Base-by-base conservation (phyloP, 2,113 vertebrate species). In the Tachysurus fulvidraco region DNA sequence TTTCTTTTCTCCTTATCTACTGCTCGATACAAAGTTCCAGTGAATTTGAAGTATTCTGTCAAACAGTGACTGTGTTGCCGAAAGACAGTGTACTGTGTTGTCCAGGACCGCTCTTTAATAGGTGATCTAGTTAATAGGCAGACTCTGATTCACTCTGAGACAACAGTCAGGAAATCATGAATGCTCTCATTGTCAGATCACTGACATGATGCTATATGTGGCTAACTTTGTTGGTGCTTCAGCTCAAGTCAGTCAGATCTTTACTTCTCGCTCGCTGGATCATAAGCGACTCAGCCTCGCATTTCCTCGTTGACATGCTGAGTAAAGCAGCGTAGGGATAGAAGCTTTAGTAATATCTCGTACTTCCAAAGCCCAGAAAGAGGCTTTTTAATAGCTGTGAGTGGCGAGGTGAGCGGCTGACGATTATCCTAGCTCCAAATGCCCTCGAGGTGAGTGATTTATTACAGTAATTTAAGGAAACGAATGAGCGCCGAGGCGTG, bases 381-480 rank as follows among this genome's bases (percentile, higher is more conserved):
- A 87, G 69, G 86, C 81, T 88, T 90, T 89, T 89, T 90, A 88
- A 88, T 88, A 89, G 87, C 87, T 12, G 52, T 54, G 88, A 89
- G 86, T 83, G 86, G 84, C 67, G 71, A 87, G 84, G 30, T 79
- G 89, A 86, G 60, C 30, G 64, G 30, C 86, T 44, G 86, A n/a
- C 80, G 88, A 89, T 85, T 89, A 89, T 87, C 86, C 77, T 83
- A 83, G 87, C 84, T 83, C 30, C 30, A 46, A 81, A 88, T 83
- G 86, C 86, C 86, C 84, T 62, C 82, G 84, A 85, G 89, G 84
- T 86, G 88, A 83, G 86, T 91, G 90, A 91, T 91, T 91, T 90
- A 91, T 91, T 90, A 91, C 89, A 89, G 88, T 90, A 90, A 91
- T 91, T 90, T 90, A 87, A 90, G 90, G 81, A 83, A 89, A 89